Evolutionary conservation across 2,888 invertebrate species (phyloP).

Genomic region (Pseudanteris insignis): DNA sequence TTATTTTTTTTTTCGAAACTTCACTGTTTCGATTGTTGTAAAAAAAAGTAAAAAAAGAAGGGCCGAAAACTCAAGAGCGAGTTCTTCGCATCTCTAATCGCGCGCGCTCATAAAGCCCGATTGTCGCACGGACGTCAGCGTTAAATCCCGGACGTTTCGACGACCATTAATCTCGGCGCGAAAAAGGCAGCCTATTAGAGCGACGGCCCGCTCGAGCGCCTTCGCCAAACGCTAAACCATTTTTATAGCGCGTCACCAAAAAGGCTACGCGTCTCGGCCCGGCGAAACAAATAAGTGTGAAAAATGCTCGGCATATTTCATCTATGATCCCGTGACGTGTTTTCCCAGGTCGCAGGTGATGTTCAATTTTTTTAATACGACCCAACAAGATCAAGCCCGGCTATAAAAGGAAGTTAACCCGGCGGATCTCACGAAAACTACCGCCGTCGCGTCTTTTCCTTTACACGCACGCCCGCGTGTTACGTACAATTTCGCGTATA

Average conservation of each 20-base stretch:
- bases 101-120: neutral
- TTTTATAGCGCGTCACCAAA: slow-evolving; percentile 22
- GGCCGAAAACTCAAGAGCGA: too few relatives aligned
- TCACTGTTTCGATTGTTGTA: too few relatives aligned
- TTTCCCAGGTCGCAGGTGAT: slow-evolving; percentile 40
- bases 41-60: too few relatives aligned
- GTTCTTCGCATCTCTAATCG: too few relatives aligned
- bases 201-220: neutral
- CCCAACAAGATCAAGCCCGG: slow-evolving; percentile 36
- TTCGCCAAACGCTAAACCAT: slow-evolving; percentile 1
- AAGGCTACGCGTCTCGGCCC: slow-evolving; percentile 1
- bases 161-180: neutral
- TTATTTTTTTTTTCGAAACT: too few relatives aligned
- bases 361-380: slow-evolving; percentile 42
- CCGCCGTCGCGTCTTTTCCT: too few relatives aligned
- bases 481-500: slow-evolving; percentile 37
- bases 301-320: slow-evolving; percentile 38
- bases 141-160: neutral
- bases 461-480: slow-evolving; percentile 29
- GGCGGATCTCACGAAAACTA: too few relatives aligned
- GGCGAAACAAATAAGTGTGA: slow-evolving; percentile 20
- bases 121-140: neutral
- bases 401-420: slow-evolving; percentile 45
- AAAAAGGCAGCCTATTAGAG: neutral
- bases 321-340: slow-evolving; percentile 33